Percentiles rank a stretch among this genome's conserved stretches.
Conservation (phyloP, 2,888 invertebrate species). For the Limulus polyphemus region DNA sequence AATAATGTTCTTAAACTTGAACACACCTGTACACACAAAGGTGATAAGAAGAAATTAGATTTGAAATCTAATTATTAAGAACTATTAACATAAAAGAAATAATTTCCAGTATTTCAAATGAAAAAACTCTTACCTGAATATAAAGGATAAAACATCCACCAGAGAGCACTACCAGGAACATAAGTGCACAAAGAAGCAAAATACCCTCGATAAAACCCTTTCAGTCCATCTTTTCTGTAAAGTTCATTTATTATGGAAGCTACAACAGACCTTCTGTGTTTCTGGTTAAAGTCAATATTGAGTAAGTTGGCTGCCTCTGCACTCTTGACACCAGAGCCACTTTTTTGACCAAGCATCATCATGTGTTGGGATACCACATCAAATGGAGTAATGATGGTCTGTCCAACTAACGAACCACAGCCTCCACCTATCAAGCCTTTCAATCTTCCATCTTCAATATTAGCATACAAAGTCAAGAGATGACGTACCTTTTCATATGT, state of each 20-base stretch:
- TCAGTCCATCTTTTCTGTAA: slow-evolving; percentile 62
- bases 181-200: slow-evolving; percentile 80
- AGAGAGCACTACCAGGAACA: slow-evolving; percentile 91
- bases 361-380: slow-evolving; percentile 93
- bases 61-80: too few relatives aligned
- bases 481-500: slow-evolving; percentile 86
- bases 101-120: too few relatives aligned
- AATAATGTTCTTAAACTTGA: too few relatives aligned
- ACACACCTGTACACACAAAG: too few relatives aligned
- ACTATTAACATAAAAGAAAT: too few relatives aligned
- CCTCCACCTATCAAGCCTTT: slow-evolving; percentile 79
- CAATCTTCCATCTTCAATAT: slow-evolving; percentile 41
- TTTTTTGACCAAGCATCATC: slow-evolving; percentile 67
- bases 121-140: slow-evolving; percentile 59
- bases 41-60: too few relatives aligned
- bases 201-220: slow-evolving; percentile 88
- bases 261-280: slow-evolving; percentile 3
- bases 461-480: slow-evolving; percentile 50
- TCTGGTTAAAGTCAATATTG: not conserved
- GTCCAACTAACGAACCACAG: slow-evolving; percentile 79
- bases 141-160: slow-evolving; percentile 91
- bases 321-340: slow-evolving; percentile 2
- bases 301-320: not conserved
- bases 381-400: slow-evolving; percentile 90
- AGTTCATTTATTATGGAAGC: slow-evolving; percentile 55